Evolutionary conservation across 2,113 vertebrate species (phyloP), one percentile per base, ranked within the genome.

Genomic region (Buteo buteo): DNA sequence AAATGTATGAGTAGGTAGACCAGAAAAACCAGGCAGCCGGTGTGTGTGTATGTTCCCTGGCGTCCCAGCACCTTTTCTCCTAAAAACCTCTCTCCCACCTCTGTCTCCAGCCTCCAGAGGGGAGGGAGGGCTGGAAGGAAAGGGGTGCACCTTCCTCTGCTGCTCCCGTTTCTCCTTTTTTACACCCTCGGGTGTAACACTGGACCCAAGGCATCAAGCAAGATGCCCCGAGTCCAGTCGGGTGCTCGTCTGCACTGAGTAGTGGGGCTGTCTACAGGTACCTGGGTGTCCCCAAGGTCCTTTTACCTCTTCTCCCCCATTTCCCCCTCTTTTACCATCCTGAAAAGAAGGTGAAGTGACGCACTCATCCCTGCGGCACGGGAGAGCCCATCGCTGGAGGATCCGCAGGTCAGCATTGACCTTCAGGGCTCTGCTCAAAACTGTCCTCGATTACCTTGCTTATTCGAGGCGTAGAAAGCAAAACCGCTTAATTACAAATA

Each of bases 371-470:
- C 45, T 45, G 50, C 2, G 2, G 19, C 80, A 38, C 0, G 0
- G 28, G 16, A 72, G 15, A 57, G 18, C 34, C 24, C 61, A 7
- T 57, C 10, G 4, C n/a, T 3, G 3, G 47, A 50, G 15, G 65
- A 55, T 71, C 38, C 73, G n/a, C 62, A 55, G 49, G 38, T 15
- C 44, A 45, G 16, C 49, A 17, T 1, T 47, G 50, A 73, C 72
- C 80, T 91, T 66, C 71, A 66, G 64, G 78, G 50, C 64, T 82
- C 67, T 88, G 19, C 72, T 86, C 55, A 81, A 71, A 92, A 67
- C 59, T 42, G 1, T 34, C 42, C 69, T 74, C 42, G 16, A 50
- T 78, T 78, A 59, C 29, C 24, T 62, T 50, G n/a, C 28, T 93
- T 31, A 24, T 69, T 72, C 0, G 1, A 76, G 57, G 36, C 26